Conservation (phyloP, 2,888 invertebrate genomes). For the Brachyptera putata region DNA sequence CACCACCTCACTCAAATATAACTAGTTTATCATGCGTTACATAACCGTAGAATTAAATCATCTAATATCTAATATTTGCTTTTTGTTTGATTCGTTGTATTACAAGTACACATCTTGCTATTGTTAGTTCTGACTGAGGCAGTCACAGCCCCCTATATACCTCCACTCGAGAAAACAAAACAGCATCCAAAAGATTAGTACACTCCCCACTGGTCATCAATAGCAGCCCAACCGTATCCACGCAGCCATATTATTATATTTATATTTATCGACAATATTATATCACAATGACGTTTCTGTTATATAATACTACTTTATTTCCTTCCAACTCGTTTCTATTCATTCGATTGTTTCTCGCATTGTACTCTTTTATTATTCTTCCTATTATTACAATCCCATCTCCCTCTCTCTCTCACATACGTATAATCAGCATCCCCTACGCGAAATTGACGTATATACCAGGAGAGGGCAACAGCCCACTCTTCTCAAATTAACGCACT, state of each 20-base stretch:
- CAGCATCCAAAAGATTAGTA: slow-evolving; percentile 26
- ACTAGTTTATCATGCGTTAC: no score
- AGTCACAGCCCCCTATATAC: background rate
- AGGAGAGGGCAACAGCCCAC: slow-evolving; percentile 11
- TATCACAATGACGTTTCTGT: slow-evolving; percentile 18
- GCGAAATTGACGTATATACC: slow-evolving; percentile 24
- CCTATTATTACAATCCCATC: slow-evolving; percentile 16
- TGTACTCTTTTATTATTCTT: slow-evolving; percentile 22
- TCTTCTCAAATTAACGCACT: slow-evolving; percentile 30
- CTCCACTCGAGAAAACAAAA: slow-evolving; percentile 25
- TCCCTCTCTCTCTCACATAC: background rate
- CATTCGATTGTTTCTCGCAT: slow-evolving; percentile 20
- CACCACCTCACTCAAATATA: no score
- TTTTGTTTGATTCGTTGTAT: no score
- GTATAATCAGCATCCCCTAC: background rate
- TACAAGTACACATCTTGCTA: slow-evolving; percentile 12
- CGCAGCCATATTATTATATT: background rate
- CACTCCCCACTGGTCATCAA: slow-evolving; percentile 25
- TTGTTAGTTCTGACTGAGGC: slow-evolving; percentile 15
- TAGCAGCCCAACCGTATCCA: background rate
- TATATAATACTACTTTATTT: no score
- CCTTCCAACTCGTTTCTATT: slow-evolving; percentile 15
- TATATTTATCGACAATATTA: background rate
- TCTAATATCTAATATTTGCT: no score
- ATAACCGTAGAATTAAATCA: no score